Base-by-base conservation (phyloP, 1,140 invertebrate genomes). In the Bombyx mandarina region DNA sequence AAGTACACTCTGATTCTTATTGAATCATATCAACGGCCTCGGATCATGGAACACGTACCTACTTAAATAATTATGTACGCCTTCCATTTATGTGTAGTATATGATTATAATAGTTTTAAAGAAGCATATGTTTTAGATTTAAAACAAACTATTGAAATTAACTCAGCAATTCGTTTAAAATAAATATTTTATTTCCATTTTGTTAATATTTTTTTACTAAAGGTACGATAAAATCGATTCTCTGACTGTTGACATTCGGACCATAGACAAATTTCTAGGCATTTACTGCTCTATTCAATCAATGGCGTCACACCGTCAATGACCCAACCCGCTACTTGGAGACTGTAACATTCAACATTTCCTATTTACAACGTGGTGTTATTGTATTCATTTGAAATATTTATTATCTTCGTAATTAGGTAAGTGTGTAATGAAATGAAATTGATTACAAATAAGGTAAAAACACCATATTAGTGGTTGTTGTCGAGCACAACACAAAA, bases 261-360 rank as follows among this genome's bases (percentile, higher is more conserved):
- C 26, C 26, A 5, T 35, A 35, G 26, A 35, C 4, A 35, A 35
- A 35, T 35, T 3, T 35, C 26, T 35, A 35, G 26, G 26, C 4
- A 5, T 35, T 35, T 35, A 35, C 26, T 5, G 4, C 26, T 35
- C 26, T 35, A 22, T 44, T 53, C 52, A 70, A 75, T 79, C 72
- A 79, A 79, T 82, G 75, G 79, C 80, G 77, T 81, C 80, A 82
- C 73, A 35, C 26, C 77, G 71, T 77, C 69, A 78, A 82, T 71
- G 67, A 73, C 66, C 69, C 70, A 78, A 58, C 73, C 70, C 73
- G 70, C 62, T 71, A 63, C 62, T 65, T 75, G 60, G 60, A 72
- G 60, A 73, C 73, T 75, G 60, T 73, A 72, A 71, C 71, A 69
- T 70, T 56, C 67, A 66, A 35, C 2, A 35, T 35, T 22, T 56